Evolutionary conservation across 2,113 vertebrate genomes (phyloP).

Genomic region (Pogona vitticeps): DNA sequence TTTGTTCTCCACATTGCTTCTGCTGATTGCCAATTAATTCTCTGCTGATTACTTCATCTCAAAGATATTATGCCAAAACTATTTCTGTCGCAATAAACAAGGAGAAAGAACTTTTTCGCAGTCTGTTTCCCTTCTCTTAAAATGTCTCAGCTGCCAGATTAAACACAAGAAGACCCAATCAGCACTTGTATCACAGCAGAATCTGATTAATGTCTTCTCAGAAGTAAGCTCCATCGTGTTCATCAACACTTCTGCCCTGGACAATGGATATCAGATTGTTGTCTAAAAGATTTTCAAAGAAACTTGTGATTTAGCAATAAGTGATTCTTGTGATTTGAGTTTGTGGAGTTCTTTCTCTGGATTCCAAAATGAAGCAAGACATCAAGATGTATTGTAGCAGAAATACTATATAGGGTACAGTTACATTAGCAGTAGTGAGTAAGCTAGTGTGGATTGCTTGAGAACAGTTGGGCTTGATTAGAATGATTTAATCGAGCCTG

Average conservation of each 20-base stretch:
- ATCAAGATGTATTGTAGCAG: too few species aligned
- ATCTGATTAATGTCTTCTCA: not conserved
- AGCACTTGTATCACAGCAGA: conserved; percentile 9
- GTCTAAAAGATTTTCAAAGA: conserved; percentile 10
- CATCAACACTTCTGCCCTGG: too few species aligned
- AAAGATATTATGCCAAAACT: conserved; percentile 60
- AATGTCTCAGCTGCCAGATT: conserved; percentile 37
- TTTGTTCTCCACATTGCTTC: conserved; percentile 51
- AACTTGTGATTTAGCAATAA: not conserved
- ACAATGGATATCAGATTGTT: not conserved
- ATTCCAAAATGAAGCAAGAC: too few species aligned
- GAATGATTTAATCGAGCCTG: too few species aligned
- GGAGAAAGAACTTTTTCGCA: conserved; percentile 55
- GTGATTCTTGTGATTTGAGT: not conserved
- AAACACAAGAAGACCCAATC: conserved; percentile 50
- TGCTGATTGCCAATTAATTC: conserved; percentile 68
- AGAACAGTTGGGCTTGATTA: too few species aligned
- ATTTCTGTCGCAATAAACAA: conserved; percentile 70
- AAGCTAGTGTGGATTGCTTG: too few species aligned
- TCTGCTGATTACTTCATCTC: conserved; percentile 67
- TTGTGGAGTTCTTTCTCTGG: not conserved
- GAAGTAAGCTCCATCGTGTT: not conserved
- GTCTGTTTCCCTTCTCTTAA: conserved; percentile 29
- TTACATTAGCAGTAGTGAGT: too few species aligned
- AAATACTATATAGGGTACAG: too few species aligned